These are phyloP conservation scores for Sphaeridia pumilis DNA, from an alignment of 2,888 invertebrate species.

Conservation along the genomic window DNA sequence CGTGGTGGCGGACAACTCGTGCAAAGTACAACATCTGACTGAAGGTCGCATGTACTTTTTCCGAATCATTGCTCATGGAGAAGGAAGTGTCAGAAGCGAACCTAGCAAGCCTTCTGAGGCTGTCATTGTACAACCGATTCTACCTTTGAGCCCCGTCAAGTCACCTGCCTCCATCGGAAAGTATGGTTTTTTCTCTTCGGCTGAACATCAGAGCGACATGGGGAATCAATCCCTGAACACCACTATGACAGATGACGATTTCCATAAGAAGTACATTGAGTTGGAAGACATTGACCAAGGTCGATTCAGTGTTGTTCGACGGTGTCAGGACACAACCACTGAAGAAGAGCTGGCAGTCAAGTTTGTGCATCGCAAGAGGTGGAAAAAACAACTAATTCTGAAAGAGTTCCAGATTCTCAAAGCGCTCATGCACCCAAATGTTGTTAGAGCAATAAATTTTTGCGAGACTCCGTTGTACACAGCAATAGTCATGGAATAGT, in stretches of 20 bases:
- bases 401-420: constrained; percentile 60
- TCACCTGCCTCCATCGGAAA: too few species aligned
- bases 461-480: constrained; percentile 62
- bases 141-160: constrained; percentile 17
- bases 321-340: constrained; percentile 61
- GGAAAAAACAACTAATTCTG: constrained; percentile 53
- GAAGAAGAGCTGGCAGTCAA: constrained; percentile 66
- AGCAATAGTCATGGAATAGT: constrained; percentile 64
- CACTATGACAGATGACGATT: constrained; percentile 20
- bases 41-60: constrained; percentile 33
- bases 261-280: constrained; percentile 45
- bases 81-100: constrained; percentile 46
- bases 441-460: constrained; percentile 60
- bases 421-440: constrained; percentile 56
- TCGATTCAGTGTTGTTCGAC: constrained; percentile 56
- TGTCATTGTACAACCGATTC: constrained; percentile 47
- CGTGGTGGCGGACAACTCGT: constrained; percentile 28
- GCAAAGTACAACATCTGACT: constrained; percentile 31
- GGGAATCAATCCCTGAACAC: too few species aligned
- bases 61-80: constrained; percentile 34
- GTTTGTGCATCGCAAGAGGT: constrained; percentile 52
- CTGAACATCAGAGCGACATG: not conserved
- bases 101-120: constrained; percentile 49
- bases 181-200: too few species aligned
- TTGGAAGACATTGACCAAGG: constrained; percentile 60